Percentiles rank a stretch among this genome's conserved stretches.
phyloP scores from a whole-genome alignment of 2,113 vertebrate genomes.

The Chaenocephalus aceratus region DNA sequence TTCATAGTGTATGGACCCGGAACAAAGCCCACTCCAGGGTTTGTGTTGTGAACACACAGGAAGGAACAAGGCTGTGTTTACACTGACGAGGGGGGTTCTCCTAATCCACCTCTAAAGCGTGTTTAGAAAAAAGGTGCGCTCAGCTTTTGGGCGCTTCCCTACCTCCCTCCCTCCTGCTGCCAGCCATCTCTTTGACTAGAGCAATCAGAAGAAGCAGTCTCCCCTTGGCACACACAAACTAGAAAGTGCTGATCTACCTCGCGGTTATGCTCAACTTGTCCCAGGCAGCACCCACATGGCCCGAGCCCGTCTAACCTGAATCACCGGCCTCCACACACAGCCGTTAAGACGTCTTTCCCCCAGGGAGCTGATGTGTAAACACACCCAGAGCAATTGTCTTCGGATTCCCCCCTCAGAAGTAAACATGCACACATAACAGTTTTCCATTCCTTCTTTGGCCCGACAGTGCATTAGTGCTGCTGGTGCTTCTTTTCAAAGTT shows the following conservation, averaged over 20 bases:
- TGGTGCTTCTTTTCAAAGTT: slow-evolving; percentile 54
- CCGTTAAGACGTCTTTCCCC: slow-evolving; percentile 49
- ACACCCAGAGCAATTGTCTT: slow-evolving; percentile 71
- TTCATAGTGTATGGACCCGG: slow-evolving; percentile 46
- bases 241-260: neutral
- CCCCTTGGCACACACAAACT: slow-evolving; percentile 27
- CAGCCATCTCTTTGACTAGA: slow-evolving; percentile 31
- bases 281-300: slow-evolving; percentile 45
- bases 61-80: slow-evolving; percentile 72
- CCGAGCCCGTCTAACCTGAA: slow-evolving; percentile 77
- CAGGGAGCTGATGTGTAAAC: slow-evolving; percentile 70
- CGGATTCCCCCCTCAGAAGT: slow-evolving; percentile 40
- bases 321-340: slow-evolving; percentile 54
- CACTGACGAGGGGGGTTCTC: slow-evolving; percentile 53
- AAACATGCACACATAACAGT: slow-evolving; percentile 66
- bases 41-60: slow-evolving; percentile 76
- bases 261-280: neutral
- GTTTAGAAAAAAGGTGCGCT: slow-evolving; percentile 64
- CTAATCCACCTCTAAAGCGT: slow-evolving; percentile 76
- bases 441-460: slow-evolving; percentile 81
- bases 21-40: slow-evolving; percentile 64
- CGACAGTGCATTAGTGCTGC: slow-evolving; percentile 26
- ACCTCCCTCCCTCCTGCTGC: slow-evolving; percentile 24
- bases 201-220: slow-evolving; percentile 53
- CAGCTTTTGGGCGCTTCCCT: slow-evolving; percentile 31